phyloP scores from a whole-genome alignment of 2,797 vertebrate genomes.

The Coluber constrictor region DNA sequence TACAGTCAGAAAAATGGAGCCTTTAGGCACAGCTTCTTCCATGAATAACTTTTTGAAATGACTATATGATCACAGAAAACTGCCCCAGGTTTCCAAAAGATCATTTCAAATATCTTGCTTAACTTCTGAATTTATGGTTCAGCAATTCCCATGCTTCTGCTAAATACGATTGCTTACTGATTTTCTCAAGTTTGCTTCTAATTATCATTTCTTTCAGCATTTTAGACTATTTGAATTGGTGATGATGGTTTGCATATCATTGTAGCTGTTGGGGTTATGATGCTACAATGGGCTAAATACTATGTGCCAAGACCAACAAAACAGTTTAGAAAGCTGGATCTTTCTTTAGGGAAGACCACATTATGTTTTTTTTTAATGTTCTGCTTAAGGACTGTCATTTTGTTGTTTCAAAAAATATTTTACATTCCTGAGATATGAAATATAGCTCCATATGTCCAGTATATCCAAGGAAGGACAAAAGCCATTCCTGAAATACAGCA shows the following conservation, averaged over 20 bases:
- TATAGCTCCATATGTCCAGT: not conserved
- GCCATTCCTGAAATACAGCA: not conserved
- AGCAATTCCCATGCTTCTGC: not conserved
- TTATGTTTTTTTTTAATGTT: not conserved
- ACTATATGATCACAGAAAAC: not conserved
- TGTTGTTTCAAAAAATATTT: not conserved
- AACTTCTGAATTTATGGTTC: not conserved
- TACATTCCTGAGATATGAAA: not conserved
- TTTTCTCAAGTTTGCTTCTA: not conserved
- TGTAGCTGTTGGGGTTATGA: not conserved
- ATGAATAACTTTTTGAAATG: not conserved
- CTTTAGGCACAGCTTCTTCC: not conserved
- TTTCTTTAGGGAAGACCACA: not conserved
- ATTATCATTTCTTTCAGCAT: not conserved
- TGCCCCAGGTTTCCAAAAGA: not conserved
- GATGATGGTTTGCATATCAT: not conserved
- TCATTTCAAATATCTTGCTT: not conserved
- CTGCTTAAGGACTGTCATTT: not conserved
- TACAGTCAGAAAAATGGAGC: not conserved
- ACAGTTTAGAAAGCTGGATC: not conserved
- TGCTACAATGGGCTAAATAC: not conserved
- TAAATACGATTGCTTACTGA: not conserved
- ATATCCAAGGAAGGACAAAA: not conserved
- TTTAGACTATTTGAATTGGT: not conserved
- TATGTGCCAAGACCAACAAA: not conserved